phyloP scores from a whole-genome alignment of 2,113 vertebrate genomes.

The pig (Sus scrofa) region DNA sequence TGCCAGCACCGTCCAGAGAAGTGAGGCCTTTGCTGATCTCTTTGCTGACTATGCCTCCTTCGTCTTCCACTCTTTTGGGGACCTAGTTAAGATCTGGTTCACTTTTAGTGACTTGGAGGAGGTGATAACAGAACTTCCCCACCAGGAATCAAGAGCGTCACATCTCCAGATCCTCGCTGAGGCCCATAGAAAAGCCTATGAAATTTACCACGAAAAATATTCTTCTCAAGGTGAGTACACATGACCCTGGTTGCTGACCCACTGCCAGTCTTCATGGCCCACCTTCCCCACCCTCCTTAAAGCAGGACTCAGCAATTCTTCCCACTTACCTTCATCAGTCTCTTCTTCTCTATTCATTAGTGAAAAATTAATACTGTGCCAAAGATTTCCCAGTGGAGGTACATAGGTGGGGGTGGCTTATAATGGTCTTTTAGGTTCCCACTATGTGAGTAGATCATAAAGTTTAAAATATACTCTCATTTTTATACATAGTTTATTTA shows the following conservation, averaged over 20 bases:
- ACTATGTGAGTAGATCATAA: neutral
- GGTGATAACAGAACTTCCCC: constrained; percentile 69
- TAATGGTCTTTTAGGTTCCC: neutral
- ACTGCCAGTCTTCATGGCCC: neutral
- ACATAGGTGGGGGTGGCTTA: no score
- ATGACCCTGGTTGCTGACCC: neutral
- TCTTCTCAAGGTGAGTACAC: constrained; percentile 85
- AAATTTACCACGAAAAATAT: constrained; percentile 83
- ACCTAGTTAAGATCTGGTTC: constrained; percentile 89
- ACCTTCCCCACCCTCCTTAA: neutral
- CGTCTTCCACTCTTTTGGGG: constrained; percentile 89
- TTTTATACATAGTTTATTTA: neutral
- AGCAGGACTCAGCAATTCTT: neutral
- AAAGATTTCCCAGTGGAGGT: neutral
- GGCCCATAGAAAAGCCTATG: constrained; percentile 87
- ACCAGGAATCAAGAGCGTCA: neutral
- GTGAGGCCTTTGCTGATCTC: constrained; percentile 61
- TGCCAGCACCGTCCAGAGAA: constrained; percentile 67
- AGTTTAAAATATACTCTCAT: neutral
- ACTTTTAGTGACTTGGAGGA: constrained; percentile 90
- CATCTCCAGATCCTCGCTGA: constrained; percentile 83
- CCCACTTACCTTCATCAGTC: neutral
- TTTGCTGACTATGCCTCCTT: constrained; percentile 92
- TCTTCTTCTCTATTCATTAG: neutral
- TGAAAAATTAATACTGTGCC: neutral